These are phyloP conservation scores for Sarcophaga caerulescens DNA, from an alignment of 2,888 invertebrate genomes.

Conservation along the genomic window DNA sequence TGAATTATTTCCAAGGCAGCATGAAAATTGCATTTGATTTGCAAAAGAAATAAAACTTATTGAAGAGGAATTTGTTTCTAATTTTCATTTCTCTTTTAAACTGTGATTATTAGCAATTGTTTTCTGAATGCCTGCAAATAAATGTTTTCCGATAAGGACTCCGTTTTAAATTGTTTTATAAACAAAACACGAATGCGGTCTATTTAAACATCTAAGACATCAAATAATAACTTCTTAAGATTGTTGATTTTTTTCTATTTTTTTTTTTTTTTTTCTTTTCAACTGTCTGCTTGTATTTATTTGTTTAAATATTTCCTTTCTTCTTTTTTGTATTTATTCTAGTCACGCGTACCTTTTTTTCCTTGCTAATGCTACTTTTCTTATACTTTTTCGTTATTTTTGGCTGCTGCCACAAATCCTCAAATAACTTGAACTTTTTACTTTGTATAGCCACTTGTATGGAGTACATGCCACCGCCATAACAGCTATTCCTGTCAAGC, in stretches of 20 bases:
- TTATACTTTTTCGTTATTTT: constrained; percentile 15
- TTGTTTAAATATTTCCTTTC: constrained; percentile 39
- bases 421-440: constrained; percentile 63
- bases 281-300: background rate
- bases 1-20: too few species aligned
- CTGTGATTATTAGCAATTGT: background rate
- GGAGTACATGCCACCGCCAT: background rate
- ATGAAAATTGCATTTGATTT: too few species aligned
- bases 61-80: too few species aligned
- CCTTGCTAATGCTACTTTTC: background rate
- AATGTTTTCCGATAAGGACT: too few species aligned
- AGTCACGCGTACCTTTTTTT: constrained; percentile 52
- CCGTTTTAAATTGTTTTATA: too few species aligned
- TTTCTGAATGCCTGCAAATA: background rate
- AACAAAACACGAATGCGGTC: too few species aligned
- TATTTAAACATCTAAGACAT: background rate
- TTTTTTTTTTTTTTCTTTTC: too few species aligned
- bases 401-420: constrained; percentile 63
- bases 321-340: constrained; percentile 44
- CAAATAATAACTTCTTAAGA: background rate
- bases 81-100: background rate
- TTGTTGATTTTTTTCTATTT: background rate
- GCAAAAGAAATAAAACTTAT: too few species aligned
- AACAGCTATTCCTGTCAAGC: background rate
- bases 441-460: constrained; percentile 33